Evolutionary conservation across 2,113 vertebrate genomes (phyloP).

Genomic region (Morone chrysops): DNA sequence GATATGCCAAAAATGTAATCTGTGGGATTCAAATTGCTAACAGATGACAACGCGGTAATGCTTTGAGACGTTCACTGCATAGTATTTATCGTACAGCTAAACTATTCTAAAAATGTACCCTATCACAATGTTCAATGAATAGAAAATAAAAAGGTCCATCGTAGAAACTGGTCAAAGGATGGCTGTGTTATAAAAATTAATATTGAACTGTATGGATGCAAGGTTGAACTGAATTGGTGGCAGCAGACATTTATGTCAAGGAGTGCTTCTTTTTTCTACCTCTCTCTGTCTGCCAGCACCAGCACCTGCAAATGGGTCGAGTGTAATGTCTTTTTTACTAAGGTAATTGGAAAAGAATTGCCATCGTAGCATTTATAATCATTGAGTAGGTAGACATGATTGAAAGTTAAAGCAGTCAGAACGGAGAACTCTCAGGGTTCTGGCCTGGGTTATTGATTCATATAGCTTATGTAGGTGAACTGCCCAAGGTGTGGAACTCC

Average conservation of each 20-base stretch:
- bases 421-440: constrained; percentile 57
- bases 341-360: constrained; percentile 74
- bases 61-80: background rate
- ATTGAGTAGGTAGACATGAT: constrained; percentile 71
- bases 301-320: constrained; percentile 52
- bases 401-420: constrained; percentile 71
- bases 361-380: constrained; percentile 72
- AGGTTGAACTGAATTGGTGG: constrained; percentile 7
- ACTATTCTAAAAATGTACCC: background rate
- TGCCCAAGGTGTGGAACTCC: constrained; percentile 56
- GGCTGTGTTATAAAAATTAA: constrained; percentile 1
- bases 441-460: constrained; percentile 66
- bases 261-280: constrained; percentile 25
- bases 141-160: constrained; percentile 14
- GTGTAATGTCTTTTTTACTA: constrained; percentile 70
- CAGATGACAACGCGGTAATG: background rate
- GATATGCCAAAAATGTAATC: background rate
- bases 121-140: constrained; percentile 5
- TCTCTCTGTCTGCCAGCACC: constrained; percentile 41
- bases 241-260: constrained; percentile 40
- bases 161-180: background rate
- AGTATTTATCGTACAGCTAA: background rate
- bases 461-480: constrained; percentile 63
- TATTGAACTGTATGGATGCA: constrained; percentile 30
- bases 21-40: constrained; percentile 7